A percentile compares a stretch with the other conserved stretches of the same genome.
These are phyloP conservation scores for Eristalis pertinax DNA, from an alignment of 2,888 invertebrate species.

Conservation along the genomic window DNA sequence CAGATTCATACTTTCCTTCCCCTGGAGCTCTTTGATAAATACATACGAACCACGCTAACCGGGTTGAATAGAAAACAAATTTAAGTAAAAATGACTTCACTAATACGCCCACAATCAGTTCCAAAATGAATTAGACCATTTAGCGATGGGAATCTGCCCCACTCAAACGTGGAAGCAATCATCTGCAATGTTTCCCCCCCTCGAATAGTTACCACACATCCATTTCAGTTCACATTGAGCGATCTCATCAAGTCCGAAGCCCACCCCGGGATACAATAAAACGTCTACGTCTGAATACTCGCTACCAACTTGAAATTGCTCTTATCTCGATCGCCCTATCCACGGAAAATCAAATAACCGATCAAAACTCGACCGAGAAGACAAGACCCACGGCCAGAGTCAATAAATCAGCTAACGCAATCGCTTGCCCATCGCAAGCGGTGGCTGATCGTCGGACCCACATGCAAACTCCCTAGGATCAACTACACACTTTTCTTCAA, in stretches of 20 bases:
- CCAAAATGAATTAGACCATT: too few species aligned
- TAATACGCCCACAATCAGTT: too few species aligned
- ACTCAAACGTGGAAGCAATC: not conserved
- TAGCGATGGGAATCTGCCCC: not conserved
- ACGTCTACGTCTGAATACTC: constrained; percentile 48
- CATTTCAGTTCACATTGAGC: constrained; percentile 31
- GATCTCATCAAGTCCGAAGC: constrained; percentile 65
- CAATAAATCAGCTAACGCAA: constrained; percentile 74
- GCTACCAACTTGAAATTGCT: constrained; percentile 44
- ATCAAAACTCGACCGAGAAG: constrained; percentile 63
- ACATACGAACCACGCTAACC: too few species aligned
- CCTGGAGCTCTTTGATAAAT: too few species aligned
- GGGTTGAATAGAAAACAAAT: too few species aligned
- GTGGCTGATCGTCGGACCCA: constrained; percentile 36
- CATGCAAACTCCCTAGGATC: constrained; percentile 47
- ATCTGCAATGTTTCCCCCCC: not conserved
- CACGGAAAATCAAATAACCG: constrained; percentile 70
- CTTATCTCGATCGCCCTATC: constrained; percentile 68
- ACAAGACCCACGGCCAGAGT: constrained; percentile 62
- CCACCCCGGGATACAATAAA: constrained; percentile 69
- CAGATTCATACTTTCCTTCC: too few species aligned
- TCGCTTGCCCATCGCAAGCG: constrained; percentile 63
- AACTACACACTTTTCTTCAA: constrained; percentile 56
- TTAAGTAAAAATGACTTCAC: too few species aligned
- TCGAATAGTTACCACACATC: not conserved